Percentiles rank a stretch among this genome's conserved stretches.
These are phyloP conservation scores for Dipodomys merriami DNA, from an alignment of 2,113 vertebrate genomes.

Conservation along the genomic window DNA sequence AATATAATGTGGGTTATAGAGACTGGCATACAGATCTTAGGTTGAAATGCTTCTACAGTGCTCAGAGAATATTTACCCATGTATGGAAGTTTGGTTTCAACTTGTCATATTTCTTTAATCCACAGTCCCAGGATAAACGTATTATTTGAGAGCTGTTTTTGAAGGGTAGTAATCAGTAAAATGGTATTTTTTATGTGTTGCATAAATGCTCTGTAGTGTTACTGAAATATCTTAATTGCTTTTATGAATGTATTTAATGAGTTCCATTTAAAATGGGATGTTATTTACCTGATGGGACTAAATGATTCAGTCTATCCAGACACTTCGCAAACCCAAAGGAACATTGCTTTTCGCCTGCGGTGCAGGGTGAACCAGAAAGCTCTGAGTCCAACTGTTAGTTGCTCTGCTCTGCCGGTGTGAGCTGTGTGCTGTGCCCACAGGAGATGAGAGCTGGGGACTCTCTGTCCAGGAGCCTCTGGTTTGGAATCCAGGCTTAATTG, in stretches of 20 bases:
- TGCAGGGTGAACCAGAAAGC: constrained; percentile 76
- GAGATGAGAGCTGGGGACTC: constrained; percentile 63
- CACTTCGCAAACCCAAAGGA: constrained; percentile 31
- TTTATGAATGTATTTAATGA: constrained; percentile 69
- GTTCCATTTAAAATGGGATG: constrained; percentile 46
- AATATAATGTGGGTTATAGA: background rate
- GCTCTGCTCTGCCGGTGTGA: constrained; percentile 37
- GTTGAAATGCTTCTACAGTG: background rate
- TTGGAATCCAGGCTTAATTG: constrained; percentile 75
- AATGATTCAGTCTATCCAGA: constrained; percentile 55
- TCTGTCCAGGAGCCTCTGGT: constrained; percentile 64
- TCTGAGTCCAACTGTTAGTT: constrained; percentile 50
- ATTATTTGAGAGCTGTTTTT: background rate
- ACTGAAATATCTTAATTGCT: constrained; percentile 63
- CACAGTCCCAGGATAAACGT: background rate
- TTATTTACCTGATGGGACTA: constrained; percentile 57
- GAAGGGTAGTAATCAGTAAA: constrained; percentile 36
- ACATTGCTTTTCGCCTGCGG: constrained; percentile 64
- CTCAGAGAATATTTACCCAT: background rate
- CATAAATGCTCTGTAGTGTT: constrained; percentile 49
- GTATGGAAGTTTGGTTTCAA: background rate
- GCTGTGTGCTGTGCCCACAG: constrained; percentile 57
- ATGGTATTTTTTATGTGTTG: constrained; percentile 32
- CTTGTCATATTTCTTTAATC: constrained; percentile 7
- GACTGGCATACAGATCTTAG: background rate